A percentile compares a stretch with the other conserved stretches of the same genome.
These are phyloP conservation scores for Spinus pinus DNA, from an alignment of 2,797 vertebrate genomes.

Conservation along the genomic window DNA sequence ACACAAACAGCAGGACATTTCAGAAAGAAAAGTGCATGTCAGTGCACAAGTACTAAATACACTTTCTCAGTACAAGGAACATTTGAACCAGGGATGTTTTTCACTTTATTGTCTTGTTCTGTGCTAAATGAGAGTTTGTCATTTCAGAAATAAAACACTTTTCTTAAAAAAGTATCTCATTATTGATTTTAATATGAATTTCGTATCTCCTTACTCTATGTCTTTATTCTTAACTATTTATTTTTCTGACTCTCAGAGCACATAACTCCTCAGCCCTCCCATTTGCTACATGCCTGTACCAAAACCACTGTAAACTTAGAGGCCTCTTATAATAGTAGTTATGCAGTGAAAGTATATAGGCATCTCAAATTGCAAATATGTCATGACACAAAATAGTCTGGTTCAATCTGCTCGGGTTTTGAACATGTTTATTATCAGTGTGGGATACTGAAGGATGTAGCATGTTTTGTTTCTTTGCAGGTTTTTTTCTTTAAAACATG, in stretches of 20 bases:
- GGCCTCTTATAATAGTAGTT: background rate
- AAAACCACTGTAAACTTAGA: background rate
- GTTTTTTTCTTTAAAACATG: background rate
- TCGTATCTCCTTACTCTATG: background rate
- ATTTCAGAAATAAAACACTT: background rate
- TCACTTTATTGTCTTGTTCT: background rate
- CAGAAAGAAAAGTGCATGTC: background rate
- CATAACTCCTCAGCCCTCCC: background rate
- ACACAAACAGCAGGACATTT: background rate
- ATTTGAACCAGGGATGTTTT: background rate
- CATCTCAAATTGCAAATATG: background rate
- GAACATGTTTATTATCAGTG: background rate
- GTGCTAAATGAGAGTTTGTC: background rate
- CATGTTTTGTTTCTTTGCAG: background rate
- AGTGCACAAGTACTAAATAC: background rate
- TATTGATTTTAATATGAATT: background rate
- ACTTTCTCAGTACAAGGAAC: background rate
- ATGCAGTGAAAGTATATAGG: background rate
- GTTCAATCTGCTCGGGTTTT: background rate
- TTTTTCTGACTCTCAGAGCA: background rate
- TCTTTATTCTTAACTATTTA: background rate
- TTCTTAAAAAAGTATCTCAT: background rate
- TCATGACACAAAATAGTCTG: accelerated
- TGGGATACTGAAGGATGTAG: background rate
- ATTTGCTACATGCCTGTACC: background rate